phyloP scores from a whole-genome alignment of 2,888 invertebrate species.

The Chirona hameri region DNA sequence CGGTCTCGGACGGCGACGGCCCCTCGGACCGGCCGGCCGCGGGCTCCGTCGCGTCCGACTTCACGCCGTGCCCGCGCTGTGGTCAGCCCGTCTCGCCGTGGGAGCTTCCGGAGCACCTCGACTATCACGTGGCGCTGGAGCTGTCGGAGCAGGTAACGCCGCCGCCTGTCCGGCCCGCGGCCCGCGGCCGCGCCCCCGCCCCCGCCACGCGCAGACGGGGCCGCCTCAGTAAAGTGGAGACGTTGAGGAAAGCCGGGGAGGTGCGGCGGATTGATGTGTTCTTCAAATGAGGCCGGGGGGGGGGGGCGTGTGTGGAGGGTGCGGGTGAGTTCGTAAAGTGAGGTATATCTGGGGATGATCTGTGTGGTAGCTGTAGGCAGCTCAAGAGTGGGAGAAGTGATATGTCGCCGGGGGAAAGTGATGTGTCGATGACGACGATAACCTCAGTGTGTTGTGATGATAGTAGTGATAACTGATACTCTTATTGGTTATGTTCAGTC shows the following conservation, averaged over 20 bases:
- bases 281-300: neutral
- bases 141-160: conserved; percentile 46
- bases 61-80: conserved; percentile 65
- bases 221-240: neutral
- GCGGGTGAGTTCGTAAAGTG: too few relatives aligned
- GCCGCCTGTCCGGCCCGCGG: neutral
- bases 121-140: conserved; percentile 79
- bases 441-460: too few relatives aligned
- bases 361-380: too few relatives aligned
- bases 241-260: neutral
- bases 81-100: conserved; percentile 57
- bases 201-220: neutral
- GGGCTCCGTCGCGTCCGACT: conserved; percentile 44
- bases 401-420: too few relatives aligned
- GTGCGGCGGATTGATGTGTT: neutral
- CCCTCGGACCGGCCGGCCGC: conserved; percentile 33
- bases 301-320: neutral
- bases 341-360: too few relatives aligned
- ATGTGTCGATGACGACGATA: too few relatives aligned
- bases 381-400: too few relatives aligned
- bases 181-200: neutral
- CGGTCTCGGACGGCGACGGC: neutral
- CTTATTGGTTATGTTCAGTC: too few relatives aligned
- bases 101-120: conserved; percentile 69
- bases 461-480: too few relatives aligned